Base-by-base conservation (phyloP, 2,888 invertebrate genomes). In the Thumatha senex region DNA sequence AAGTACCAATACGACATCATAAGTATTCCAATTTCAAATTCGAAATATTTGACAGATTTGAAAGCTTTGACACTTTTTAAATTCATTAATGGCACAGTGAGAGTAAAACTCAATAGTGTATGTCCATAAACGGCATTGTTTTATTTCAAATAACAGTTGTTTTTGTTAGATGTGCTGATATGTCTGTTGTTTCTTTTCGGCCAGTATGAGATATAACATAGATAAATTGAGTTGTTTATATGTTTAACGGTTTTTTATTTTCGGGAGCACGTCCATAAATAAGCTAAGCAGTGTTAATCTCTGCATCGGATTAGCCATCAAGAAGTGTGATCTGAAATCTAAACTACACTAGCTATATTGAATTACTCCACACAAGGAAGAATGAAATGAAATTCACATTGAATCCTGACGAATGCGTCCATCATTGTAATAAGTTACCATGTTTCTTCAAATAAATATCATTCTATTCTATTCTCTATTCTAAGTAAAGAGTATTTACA, bases 11-110 rank as follows among this genome's bases (percentile, higher is more conserved):
- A n/a, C n/a, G n/a, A n/a, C n/a, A 24, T 24, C 18, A 24, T 24
- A 24, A 4, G 18, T 8, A 18, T 30, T 45, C 36, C n/a, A 38
- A 45, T 45, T 45, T 29, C 12, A 46, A 46, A 33, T 13, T 34
- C 4, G 13, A 15, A n/a, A 33, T 14, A 15, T 39, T n/a, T 18
- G 39, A 39, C 39, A 39, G 0, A n/a, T 41, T 12, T 40, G 29
- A 30, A 24, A 41, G 9, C 5, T 39, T 43, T 35, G 24, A 44
- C 35, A 13, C 12, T 44, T 35, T 11, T 5, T 9, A 34, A 44
- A 35, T 58, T 56, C 52, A 51, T 54, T 60, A 55, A 55, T 68
- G 34, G 38, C 15, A 24, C 13, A 61, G 66, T 58, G 63, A 66
- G 45, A 66, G 61, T 63, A 36, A 42, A 48, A n/a, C 44, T 51